Evolutionary conservation across 64 coral and sea anemone genomes (phyloP).

Genomic region (Montipora efflorescens): DNA sequence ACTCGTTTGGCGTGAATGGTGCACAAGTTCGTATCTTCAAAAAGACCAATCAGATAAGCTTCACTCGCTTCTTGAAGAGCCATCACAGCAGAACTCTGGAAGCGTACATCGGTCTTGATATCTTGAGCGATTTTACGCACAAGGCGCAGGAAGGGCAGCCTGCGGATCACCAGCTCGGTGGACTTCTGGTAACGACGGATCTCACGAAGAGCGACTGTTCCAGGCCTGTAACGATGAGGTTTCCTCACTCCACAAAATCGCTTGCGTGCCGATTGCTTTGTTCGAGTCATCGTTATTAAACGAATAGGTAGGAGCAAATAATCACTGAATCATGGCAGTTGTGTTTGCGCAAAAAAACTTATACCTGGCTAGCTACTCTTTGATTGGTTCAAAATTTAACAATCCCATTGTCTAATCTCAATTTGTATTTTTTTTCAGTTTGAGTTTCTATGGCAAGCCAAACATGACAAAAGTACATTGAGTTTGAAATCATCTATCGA

Average conservation of each 20-base stretch:
- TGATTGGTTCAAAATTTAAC: conserved; percentile 15
- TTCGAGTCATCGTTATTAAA: no score
- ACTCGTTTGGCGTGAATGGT: conserved; percentile 97
- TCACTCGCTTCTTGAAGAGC: conserved; percentile 91
- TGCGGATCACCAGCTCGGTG: conserved; percentile 92
- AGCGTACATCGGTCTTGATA: conserved; percentile 88
- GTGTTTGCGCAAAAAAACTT: not conserved
- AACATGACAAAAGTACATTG: no score
- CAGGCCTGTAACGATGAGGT: conserved; percentile 98
- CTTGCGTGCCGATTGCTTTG: no score
- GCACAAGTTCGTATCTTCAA: conserved; percentile 98
- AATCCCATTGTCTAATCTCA: not conserved
- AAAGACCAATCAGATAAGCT: conserved; percentile 90
- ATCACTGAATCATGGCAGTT: not conserved
- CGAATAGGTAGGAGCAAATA: no score
- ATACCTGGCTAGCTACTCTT: not conserved
- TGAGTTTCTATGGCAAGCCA: not conserved
- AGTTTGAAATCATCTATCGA: no score
- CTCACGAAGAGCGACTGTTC: conserved; percentile 94
- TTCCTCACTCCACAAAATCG: conserved; percentile 61
- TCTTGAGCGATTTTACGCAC: conserved; percentile 92
- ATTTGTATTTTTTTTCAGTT: not conserved
- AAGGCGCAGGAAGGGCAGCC: conserved; percentile 91
- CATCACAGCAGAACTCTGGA: conserved; percentile 88
- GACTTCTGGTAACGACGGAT: conserved; percentile 97